A percentile compares a stretch with the other conserved stretches of the same genome.
phyloP scores from a whole-genome alignment of 2,888 invertebrate species.

The Nomada flava region DNA sequence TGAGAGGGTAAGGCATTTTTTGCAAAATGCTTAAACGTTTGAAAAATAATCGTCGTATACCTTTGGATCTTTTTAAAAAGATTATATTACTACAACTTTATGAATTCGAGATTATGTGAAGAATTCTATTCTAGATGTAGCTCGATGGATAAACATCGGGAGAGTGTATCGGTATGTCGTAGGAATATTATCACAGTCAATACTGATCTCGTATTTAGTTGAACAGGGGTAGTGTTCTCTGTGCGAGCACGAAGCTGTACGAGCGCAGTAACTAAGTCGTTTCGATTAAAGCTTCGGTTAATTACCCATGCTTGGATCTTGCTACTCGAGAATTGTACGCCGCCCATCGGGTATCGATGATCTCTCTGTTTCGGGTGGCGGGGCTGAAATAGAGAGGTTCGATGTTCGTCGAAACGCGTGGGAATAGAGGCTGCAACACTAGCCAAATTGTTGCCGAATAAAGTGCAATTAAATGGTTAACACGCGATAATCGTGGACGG shows the following conservation, averaged over 20 bases:
- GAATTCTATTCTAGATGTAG: too few relatives aligned
- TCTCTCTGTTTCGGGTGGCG: constrained; percentile 5
- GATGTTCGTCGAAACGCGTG: background rate
- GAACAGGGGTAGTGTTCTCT: background rate
- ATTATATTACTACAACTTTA: too few relatives aligned
- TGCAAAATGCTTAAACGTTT: too few relatives aligned
- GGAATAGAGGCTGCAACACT: background rate
- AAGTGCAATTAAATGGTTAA: constrained; percentile 1
- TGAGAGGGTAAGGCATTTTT: too few relatives aligned
- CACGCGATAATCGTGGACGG: background rate
- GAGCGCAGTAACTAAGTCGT: constrained; percentile 34
- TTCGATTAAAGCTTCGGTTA: constrained; percentile 34
- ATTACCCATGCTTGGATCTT: constrained; percentile 23
- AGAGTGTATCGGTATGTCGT: constrained; percentile 12
- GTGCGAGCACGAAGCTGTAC: constrained; percentile 5
- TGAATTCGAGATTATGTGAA: too few relatives aligned
- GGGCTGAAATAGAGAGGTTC: background rate
- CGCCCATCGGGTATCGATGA: background rate
- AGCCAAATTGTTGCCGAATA: background rate
- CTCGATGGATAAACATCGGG: too few relatives aligned
- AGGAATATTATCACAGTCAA: constrained; percentile 26
- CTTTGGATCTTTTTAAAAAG: too few relatives aligned
- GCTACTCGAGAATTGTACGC: background rate
- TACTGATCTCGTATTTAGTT: constrained; percentile 16
- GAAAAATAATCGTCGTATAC: too few relatives aligned